Percentiles rank a stretch among this genome's conserved stretches.
Evolutionary conservation across 2,888 invertebrate species (phyloP).

Genomic region (Orthosia gothica): DNA sequence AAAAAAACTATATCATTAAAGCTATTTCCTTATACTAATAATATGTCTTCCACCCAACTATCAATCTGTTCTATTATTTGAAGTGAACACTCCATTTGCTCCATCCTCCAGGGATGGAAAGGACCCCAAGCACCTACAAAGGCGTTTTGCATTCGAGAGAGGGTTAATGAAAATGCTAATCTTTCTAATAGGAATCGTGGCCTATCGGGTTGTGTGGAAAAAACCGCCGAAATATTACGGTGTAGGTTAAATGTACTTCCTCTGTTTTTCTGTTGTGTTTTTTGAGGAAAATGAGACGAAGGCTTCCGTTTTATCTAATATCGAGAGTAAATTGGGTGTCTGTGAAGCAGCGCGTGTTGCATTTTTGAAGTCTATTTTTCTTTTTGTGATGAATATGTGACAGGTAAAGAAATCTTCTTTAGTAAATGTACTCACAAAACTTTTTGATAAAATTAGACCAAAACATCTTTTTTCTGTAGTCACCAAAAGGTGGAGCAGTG

Average conservation of each 20-base stretch:
- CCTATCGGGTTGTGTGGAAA: conserved; percentile 67
- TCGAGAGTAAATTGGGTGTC: neutral
- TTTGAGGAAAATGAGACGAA: neutral
- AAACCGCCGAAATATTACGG: conserved; percentile 44
- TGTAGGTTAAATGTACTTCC: conserved; percentile 35
- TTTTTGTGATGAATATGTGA: too few relatives aligned
- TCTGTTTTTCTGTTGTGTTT: conserved; percentile 13
- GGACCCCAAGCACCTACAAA: conserved; percentile 63
- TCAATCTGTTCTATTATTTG: neutral
- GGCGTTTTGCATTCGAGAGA: conserved; percentile 67
- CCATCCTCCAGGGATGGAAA: conserved; percentile 23
- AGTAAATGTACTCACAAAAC: too few relatives aligned
- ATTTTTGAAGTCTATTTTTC: neutral
- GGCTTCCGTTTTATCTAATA: neutral
- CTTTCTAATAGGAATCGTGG: conserved; percentile 73
- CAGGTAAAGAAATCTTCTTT: too few relatives aligned
- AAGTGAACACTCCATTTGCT: conserved; percentile 33
- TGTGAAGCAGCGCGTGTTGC: neutral
- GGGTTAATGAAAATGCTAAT: conserved; percentile 78
- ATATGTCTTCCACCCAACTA: neutral
- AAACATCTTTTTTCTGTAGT: too few relatives aligned
- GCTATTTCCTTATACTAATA: too few relatives aligned
- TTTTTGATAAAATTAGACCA: too few relatives aligned
- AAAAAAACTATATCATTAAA: too few relatives aligned
- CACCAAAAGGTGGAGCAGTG: too few relatives aligned